Base-by-base conservation (phyloP, 1,140 invertebrate species). In the Drosophila repleta region DNA sequence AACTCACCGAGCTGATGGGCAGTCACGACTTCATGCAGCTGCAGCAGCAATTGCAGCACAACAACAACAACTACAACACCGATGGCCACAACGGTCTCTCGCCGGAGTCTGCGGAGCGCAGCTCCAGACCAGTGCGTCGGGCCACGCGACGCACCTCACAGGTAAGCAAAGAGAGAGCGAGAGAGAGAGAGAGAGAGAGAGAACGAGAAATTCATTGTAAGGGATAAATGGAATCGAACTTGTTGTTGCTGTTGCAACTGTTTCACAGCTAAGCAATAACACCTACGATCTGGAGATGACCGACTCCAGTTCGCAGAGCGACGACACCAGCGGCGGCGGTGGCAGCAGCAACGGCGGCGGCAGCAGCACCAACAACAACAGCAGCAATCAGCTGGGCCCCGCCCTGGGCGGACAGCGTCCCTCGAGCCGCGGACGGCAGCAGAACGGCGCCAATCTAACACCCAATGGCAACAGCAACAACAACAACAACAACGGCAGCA, bases 241-340 rank as follows among this genome's bases (percentile, higher is more conserved):
- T 7, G 17, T 41, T 39, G 17, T 41, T 39, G 11, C 17, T 15
- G 2, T 69, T 39, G 49, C 32, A 13, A 35, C 32, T 35, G 32
- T 35, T 69, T 60, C 64, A 32, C 67, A 91, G 85, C 61, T 91
- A 89, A 90, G 87, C 87, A 90, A 90, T 90, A 90, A 90, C 43
- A 90, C 81, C 35, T 92, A 91, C 70, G 91, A 92, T 52, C 84
- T 91, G 68, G 91, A 92, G 66, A 92, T 92, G 89, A 92, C 91
- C 20, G 91, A 92, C 60, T 92, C 91, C 53, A 92, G 91, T 76
- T 92, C 91, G 51, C 91, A 92, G 66, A 92, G 91, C 74, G 91
- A 92, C 55, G 91, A 91, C 48, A 91, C 90, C 5, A 91, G 90
- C 48, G 90, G 87, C n/a, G 90, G 90, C 2, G 90, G 90, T 1